Conservation (phyloP, 2,113 vertebrate genomes). For the Nerophis ophidion region DNA sequence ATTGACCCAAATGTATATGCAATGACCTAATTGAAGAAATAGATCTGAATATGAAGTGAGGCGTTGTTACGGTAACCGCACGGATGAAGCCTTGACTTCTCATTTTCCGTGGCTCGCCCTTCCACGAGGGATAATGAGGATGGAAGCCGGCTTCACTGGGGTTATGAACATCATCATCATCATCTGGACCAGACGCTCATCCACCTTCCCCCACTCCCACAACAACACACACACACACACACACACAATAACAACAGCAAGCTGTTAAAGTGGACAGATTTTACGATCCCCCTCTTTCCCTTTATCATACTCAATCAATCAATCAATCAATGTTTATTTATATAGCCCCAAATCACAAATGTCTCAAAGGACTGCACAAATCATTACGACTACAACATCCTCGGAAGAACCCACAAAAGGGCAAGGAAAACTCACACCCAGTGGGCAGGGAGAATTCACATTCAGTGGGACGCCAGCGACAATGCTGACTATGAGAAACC, state of each 20-base stretch:
- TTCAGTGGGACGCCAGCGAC: too few relatives aligned
- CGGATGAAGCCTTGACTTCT: constrained; percentile 1
- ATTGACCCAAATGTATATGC: too few relatives aligned
- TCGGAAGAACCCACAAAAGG: too few relatives aligned
- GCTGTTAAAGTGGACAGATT: constrained; percentile 13
- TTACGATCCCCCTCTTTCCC: constrained; percentile 9
- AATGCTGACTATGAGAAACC: too few relatives aligned
- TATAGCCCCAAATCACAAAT: too few relatives aligned
- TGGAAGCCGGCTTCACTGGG: not conserved
- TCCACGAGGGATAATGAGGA: constrained; percentile 29
- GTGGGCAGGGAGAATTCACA: too few relatives aligned
- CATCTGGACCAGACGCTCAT: constrained; percentile 45
- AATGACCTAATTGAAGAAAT: too few relatives aligned
- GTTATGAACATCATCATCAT: constrained; percentile 21
- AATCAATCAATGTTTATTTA: too few relatives aligned
- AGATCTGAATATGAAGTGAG: not conserved
- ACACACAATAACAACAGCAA: constrained; percentile 33
- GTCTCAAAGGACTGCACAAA: too few relatives aligned
- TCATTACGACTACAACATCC: too few relatives aligned
- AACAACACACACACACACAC: constrained; percentile 18
- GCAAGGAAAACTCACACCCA: too few relatives aligned
- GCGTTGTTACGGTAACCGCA: not conserved
- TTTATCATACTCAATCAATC: too few relatives aligned
- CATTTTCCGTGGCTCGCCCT: not conserved
- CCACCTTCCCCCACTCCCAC: constrained; percentile 21